Base-by-base conservation (phyloP, 2,113 vertebrate species). In the Eurystomus gularis region DNA sequence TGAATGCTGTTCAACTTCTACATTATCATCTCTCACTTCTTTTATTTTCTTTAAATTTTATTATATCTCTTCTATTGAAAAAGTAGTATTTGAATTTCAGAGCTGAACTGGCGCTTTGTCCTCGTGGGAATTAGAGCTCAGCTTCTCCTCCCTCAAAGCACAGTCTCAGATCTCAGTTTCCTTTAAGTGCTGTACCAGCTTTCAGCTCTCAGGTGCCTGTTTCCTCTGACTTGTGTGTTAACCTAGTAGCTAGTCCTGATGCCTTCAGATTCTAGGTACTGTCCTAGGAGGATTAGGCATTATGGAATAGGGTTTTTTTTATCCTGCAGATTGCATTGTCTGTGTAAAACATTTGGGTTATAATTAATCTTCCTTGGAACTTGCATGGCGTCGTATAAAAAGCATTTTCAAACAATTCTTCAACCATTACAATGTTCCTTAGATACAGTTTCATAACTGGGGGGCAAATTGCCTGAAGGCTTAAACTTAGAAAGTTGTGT, bases 41-140 rank as follows among this genome's bases (percentile, higher is more conserved):
- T 91, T 46, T 88, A 44, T 84, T 93, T 80, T 35, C 55, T 75
- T 88, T 60, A 86, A 39, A 79, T 91, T 86, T 78, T 82, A 49
- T 76, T 88, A 24, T 48, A 57, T 79, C 37, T 70, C 31, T 75
- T 61, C 49, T 72, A 39, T 39, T 57, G 82, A 40, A 66, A 94
- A 88, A 51, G 54, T 23, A 66, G 75, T 28, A 40, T 95, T 96
- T 88, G 90, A 86, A 89, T 96, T 92, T 86, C 86, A 82, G 92
- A 93, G 88, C 65, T 28, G 69, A 71, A 57, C 57, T 78, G 73
- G 10, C 88, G 49, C 77, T 89, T 65, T 10, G 5, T 92, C 29
- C 92, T 93, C 51, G 0, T 78, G 95, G 96, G 92, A 95, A 72
- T 92, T 46, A 65, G 86, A 88, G 61, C 77, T 92, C 3, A 0